These are phyloP conservation scores for Peribatodes rhomboidaria DNA, from an alignment of 2,888 invertebrate genomes.

Conservation along the genomic window DNA sequence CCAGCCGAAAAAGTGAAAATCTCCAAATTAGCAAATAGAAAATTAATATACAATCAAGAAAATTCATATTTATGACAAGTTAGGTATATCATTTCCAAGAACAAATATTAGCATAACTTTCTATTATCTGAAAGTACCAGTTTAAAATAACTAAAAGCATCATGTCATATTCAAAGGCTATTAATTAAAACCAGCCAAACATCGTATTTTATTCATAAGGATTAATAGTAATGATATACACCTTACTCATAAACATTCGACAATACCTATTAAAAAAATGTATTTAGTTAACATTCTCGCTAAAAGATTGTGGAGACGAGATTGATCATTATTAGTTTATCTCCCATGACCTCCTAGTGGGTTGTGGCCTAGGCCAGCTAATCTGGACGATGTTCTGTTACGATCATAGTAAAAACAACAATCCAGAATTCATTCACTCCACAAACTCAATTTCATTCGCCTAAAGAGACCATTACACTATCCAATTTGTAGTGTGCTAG, in stretches of 20 bases:
- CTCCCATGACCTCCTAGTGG: too few species aligned
- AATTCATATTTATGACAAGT: background rate
- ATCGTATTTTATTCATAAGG: constrained; percentile 1
- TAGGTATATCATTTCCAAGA: background rate
- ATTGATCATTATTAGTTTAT: too few species aligned
- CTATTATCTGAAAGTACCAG: background rate
- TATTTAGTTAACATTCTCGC: background rate
- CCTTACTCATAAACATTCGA: constrained; percentile 3
- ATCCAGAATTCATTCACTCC: too few species aligned
- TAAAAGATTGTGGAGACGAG: too few species aligned
- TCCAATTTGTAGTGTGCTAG: too few species aligned
- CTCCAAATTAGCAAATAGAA: background rate
- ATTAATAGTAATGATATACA: constrained; percentile 4
- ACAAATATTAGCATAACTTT: background rate
- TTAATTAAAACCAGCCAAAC: background rate
- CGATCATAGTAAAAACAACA: too few species aligned
- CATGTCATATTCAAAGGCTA: background rate
- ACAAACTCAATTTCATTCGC: background rate
- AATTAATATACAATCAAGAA: background rate
- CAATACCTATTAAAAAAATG: background rate
- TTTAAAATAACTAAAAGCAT: constrained; percentile 1
- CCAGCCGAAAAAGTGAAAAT: constrained; percentile 1
- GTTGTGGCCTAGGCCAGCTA: too few species aligned
- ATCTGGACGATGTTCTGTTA: too few species aligned
- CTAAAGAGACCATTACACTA: too few species aligned